Base-by-base conservation (phyloP, 2,888 invertebrate species). In the Nudaria mundana region DNA sequence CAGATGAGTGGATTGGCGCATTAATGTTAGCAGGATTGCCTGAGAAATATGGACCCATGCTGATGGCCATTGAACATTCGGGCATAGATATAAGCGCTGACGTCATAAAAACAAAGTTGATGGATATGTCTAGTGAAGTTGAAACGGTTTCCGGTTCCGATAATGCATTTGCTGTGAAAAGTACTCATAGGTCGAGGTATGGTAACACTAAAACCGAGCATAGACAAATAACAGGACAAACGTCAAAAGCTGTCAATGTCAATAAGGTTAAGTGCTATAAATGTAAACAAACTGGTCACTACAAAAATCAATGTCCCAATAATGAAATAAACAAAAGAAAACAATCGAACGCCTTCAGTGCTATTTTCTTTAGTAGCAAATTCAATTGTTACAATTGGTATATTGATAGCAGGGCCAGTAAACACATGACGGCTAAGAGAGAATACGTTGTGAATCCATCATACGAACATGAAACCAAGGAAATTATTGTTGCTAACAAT, bases 21-120 rank as follows among this genome's bases (percentile, higher is more conserved):
- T 29, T 47, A 23, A 5, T 47, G 3, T 11, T 47, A 0, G 40
- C 43, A 1, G 43, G 43, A 22, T 37, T 43, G 2, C 13, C 38
- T 0, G 41, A 38, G n/a, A 24, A 26, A 3, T 39, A 13, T 16
- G 11, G 30, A 0, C 46, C 46, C 0, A 40, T 43, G 47, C 43
- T 47, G 3, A 40, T 47, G 47, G 47, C 43, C 0, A 40, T 43
- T 1, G 47, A 47, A 2, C 47, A 47, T 37, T 47, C 23, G 23
- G 23, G 23, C 3, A 23, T 23, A 3, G 30, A n/a, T 0, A 42
- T 41, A 0, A 36, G 38, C 1, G 16, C 38, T 0, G 45, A 46
- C 15, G 23, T 35, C 20, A 45, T 46, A 7, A 45, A 45, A 31
- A 15, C 40, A 1, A 37, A 40, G n/a, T 32, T 39, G 6, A 7